Base-by-base conservation (phyloP, 1,140 invertebrate genomes). In the Brachionus paranguensis region DNA sequence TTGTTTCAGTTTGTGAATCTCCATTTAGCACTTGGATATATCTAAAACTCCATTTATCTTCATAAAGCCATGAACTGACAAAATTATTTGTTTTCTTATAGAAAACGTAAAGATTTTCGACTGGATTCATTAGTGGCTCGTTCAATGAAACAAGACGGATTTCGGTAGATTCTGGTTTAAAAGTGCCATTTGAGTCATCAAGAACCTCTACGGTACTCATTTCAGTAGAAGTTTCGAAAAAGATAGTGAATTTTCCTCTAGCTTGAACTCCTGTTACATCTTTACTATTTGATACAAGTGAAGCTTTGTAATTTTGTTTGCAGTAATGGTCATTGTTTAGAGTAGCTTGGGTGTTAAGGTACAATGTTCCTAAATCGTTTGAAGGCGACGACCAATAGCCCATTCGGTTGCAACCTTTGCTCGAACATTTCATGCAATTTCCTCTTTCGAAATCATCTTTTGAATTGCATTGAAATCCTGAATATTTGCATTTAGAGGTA, bases 391-490 rank as follows among this genome's bases (percentile, higher is more conserved):
- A 50, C 41, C 45, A 83, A 55, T 70, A 83, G 12, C 81, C 81
- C 81, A 83, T 83, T 20, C 81, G 81, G 53, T 83, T 83, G 37
- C 81, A 83, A 17, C 60, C 81, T 47, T 43, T 68, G 27, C 20
- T 24, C 6, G 24, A 37, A 29, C 60, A 47, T 33, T 17, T 53
- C 11, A 47, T 17, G 37, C 81, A 83, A 41, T 83, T 83, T 45
- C 81, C 81, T 29, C 24, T 33, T 37, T 83, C 17, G 64, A 83
- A 83, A 10, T 83, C 81, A 53, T 53, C 68, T 68, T 68, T n/a
- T 20, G 20, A 37, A 33, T 24, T 68, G 60, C 81, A 83, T 29
- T 64, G 60, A 70, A 50, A 83, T 17, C 37, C 64, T 27, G 53
- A 37, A 33, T 70, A 83, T 70, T 68, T 68, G 20, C 81, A 83